Evolutionary conservation across 1,140 invertebrate genomes (phyloP).

Genomic region (Zophobas atratus): DNA sequence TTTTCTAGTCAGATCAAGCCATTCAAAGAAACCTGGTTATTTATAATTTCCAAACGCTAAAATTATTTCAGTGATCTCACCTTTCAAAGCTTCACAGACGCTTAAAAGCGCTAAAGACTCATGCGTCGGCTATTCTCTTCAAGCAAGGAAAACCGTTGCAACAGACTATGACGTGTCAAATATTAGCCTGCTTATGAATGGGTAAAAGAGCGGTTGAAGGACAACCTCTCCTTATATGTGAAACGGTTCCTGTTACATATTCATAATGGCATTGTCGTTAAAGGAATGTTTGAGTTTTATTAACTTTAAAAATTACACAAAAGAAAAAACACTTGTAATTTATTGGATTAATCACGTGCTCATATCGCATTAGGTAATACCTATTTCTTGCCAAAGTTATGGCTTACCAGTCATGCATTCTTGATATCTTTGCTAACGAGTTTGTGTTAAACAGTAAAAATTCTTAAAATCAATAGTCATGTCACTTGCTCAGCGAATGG

Average conservation of each 20-base stretch:
- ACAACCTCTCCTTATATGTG: conserved; percentile 46
- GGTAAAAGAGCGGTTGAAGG: conserved; percentile 49
- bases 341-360: conserved; percentile 9
- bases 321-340: background rate
- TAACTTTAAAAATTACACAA: background rate
- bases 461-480: conserved; percentile 15
- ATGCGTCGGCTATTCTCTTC: conserved; percentile 16
- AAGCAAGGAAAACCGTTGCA: conserved; percentile 43
- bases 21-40: background rate
- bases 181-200: conserved; percentile 49
- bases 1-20: too few species aligned
- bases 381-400: background rate
- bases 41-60: background rate
- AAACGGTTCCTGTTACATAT: conserved; percentile 51
- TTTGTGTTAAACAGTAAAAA: background rate
- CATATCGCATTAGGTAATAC: background rate
- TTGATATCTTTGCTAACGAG: background rate
- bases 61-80: background rate
- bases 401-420: conserved; percentile 20
- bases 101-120: background rate
- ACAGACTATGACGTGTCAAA: conserved; percentile 51
- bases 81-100: background rate
- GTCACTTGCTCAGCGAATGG: background rate
- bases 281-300: conserved; percentile 16
- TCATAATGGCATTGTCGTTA: conserved; percentile 34